Base-by-base conservation (phyloP, 2,797 vertebrate species). In the Chelon labrosus region DNA sequence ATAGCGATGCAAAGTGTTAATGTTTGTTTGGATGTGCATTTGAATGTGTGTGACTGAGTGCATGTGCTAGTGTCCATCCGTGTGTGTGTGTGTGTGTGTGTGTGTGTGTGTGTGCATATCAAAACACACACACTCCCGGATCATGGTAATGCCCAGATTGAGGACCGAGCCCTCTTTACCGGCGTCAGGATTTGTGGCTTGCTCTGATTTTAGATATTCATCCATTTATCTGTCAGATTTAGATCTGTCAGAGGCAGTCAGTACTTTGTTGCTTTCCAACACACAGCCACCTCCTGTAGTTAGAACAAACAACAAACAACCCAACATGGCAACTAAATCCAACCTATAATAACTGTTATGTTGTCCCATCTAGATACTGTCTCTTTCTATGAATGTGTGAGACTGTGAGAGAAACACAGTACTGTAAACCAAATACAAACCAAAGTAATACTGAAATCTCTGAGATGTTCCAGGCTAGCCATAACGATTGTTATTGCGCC, bases 201-300 rank as follows among this genome's bases (percentile, higher is more conserved):
- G 71, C 82, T 88, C 90, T 86, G 81, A 86, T 88, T 92, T 90
- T 86, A 85, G 80, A 86, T 68, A 67, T 77, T 80, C 75, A 88
- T 89, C 78, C 79, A 84, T 86, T 87, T 80, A 85, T 85, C 72
- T 72, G 60, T 85, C 83, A 86, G 80, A 86, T 83, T 84, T 80
- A 82, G 77, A 79, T 78, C 70, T 7, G 75, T 68, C 47, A 65
- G 41, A 56, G 22, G 10, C 59, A 3, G 75, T 42, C 60, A 57
- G 66, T 67, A 49, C 63, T 70, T 52, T 47, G 55, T 63, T 70
- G 70, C 65, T 67, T 49, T 55, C 52, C 77, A 20, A 74, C 56
- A 73, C 42, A 69, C 35, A 53, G 7, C 12, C 58, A 31, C 47
- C 49, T 52, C 42, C 49, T 59, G 38, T 10, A 20, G 31, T 17